phyloP scores from a whole-genome alignment of 2,113 vertebrate genomes.

The Takifugu bimaculatus region DNA sequence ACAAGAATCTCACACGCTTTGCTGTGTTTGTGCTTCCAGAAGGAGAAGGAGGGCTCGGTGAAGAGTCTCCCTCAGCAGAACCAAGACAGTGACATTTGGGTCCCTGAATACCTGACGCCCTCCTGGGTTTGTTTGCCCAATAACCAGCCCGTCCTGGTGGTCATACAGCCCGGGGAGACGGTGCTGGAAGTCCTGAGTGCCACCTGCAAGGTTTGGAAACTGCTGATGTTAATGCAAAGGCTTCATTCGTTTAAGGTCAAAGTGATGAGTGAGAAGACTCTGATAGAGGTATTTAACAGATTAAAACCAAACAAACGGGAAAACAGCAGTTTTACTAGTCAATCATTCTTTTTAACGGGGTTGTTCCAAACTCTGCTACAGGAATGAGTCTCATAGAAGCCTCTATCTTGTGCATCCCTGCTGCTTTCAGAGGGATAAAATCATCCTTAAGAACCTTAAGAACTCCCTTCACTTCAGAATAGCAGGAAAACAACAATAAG shows the following conservation, averaged over 20 bases:
- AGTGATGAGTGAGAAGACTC: no score
- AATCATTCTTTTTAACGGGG: conserved; percentile 15
- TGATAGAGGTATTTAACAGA: no score
- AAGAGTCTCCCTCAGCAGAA: conserved; percentile 84
- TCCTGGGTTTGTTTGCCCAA: conserved; percentile 96
- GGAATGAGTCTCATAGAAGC: conserved; percentile 5
- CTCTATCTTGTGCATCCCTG: neutral
- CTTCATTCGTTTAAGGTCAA: no score
- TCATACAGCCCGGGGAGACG: conserved; percentile 85
- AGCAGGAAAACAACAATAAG: neutral
- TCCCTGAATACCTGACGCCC: conserved; percentile 86
- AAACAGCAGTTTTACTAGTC: neutral
- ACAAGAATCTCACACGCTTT: no score
- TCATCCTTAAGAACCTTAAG: neutral
- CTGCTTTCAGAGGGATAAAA: neutral
- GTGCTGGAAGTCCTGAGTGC: conserved; percentile 82
- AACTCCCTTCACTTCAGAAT: neutral
- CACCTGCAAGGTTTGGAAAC: conserved; percentile 84
- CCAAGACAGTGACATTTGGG: conserved; percentile 88
- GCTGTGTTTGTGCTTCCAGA: conserved; percentile 65
- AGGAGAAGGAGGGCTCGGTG: conserved; percentile 78
- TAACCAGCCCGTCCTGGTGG: conserved; percentile 84
- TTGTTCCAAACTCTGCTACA: conserved; percentile 4
- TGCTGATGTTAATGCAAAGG: neutral
- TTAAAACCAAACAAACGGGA: no score